phyloP scores from a whole-genome alignment of 2,888 invertebrate species.

The Hypolimnas misippus region DNA sequence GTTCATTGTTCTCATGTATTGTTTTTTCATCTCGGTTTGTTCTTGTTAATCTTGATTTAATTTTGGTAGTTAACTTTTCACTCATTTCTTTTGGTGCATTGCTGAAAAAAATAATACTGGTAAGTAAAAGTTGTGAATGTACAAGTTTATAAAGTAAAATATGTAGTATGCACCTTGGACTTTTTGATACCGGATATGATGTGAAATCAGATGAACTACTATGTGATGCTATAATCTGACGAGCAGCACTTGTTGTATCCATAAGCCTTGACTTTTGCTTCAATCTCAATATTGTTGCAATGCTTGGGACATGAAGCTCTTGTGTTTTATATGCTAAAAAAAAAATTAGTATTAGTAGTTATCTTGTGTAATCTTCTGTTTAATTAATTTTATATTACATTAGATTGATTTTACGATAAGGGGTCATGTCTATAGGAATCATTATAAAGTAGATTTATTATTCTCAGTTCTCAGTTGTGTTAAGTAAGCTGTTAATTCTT shows the following conservation, averaged over 20 bases:
- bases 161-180: constrained; percentile 8
- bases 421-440: too few relatives aligned
- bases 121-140: not conserved
- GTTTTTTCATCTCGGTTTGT: constrained; percentile 48
- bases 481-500: too few relatives aligned
- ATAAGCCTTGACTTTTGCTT: constrained; percentile 84
- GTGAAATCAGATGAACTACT: constrained; percentile 68
- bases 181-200: constrained; percentile 49
- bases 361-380: too few relatives aligned
- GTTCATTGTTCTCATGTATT: constrained; percentile 45
- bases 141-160: not conserved
- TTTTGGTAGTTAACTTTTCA: constrained; percentile 58
- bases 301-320: constrained; percentile 85
- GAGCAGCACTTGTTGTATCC: constrained; percentile 85
- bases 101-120: constrained; percentile 49
- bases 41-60: constrained; percentile 59
- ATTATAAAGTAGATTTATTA: too few relatives aligned
- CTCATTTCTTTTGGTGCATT: constrained; percentile 42
- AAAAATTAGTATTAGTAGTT: too few relatives aligned
- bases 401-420: too few relatives aligned
- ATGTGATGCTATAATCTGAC: constrained; percentile 84
- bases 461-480: too few relatives aligned
- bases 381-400: too few relatives aligned
- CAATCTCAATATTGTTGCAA: constrained; percentile 85
- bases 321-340: constrained; percentile 64